Conservation (phyloP, 2,797 vertebrate genomes). For the Pampus argenteus region DNA sequence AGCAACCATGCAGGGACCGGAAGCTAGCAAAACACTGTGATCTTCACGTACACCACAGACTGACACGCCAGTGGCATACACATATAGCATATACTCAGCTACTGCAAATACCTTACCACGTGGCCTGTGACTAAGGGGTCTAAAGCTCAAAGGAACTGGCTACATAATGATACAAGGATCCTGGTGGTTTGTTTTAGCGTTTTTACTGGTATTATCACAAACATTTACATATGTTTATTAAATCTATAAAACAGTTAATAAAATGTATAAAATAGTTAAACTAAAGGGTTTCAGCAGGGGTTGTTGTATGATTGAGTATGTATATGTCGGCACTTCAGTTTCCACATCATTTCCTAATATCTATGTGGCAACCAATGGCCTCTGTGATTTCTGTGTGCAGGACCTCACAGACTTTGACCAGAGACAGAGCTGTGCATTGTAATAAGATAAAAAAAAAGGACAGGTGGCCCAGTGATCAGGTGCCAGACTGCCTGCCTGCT, state of each 20-base stretch:
- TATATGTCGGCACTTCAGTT: background rate
- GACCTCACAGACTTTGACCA: conserved; percentile 51
- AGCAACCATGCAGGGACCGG: conserved; percentile 36
- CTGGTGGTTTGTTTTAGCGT: background rate
- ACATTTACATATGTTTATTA: background rate
- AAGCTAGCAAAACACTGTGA: conserved; percentile 45
- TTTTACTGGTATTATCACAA: conserved; percentile 1
- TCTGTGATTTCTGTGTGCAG: conserved; percentile 51
- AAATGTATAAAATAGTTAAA: background rate
- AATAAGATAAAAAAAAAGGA: conserved; percentile 81
- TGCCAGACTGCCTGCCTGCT: conserved; percentile 71
- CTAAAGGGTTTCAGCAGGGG: background rate
- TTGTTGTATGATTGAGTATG: background rate
- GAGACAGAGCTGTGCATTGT: conserved; percentile 75
- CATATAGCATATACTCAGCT: conserved; percentile 10
- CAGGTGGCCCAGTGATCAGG: conserved; percentile 82
- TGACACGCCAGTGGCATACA: conserved; percentile 33
- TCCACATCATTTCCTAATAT: conserved; percentile 1
- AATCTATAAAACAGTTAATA: background rate
- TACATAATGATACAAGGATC: background rate
- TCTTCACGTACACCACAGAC: conserved; percentile 37
- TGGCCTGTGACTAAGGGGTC: conserved; percentile 12
- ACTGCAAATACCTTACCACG: conserved; percentile 18
- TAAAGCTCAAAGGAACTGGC: conserved; percentile 20
- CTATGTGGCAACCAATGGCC: conserved; percentile 22